Base-by-base conservation (phyloP, 23 tunicate genomes). In the Trididemnum clinides region DNA sequence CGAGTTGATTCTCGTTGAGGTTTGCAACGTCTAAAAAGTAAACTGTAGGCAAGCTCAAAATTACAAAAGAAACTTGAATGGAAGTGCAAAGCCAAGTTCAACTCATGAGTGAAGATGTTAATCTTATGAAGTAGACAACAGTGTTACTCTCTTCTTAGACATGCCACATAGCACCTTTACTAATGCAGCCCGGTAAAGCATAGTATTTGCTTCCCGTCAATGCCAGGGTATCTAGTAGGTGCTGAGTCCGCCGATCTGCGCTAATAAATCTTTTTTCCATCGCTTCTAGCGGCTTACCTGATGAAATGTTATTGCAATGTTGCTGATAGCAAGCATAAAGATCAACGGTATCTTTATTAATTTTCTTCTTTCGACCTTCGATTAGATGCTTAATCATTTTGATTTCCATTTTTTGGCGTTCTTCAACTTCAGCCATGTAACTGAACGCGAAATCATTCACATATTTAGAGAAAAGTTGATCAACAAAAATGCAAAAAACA, bases 291-390 rank as follows among this genome's bases (percentile, higher is more conserved):
- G 3, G 21, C 75, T 4, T 66, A 66, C 75, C 75, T 66, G n/a
- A n/a, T n/a, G n/a, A n/a, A n/a, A n/a, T n/a, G n/a, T n/a, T n/a
- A n/a, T 30, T 15, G 37, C n/a, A 37, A 66, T 66, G 30, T 66
- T 69, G 59, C 49, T 70, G 15, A 37, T 44, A 83, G 33, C 59
- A 70, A 1, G 87, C 50, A 1, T 50, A 79, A 21, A 83, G 32
- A 69, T 83, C 87, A 6, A 32, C n/a, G 0, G 66, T 29, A 6
- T 22, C 1, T 18, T 49, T 39, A 4, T 66, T 37, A 2, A 4
- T 2, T 10, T 6, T 5, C 2, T 30, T 32, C n/a, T n/a, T 66
- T 31, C 75, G 36, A 10, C 31, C 75, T 31, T 31, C 37, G 7
- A 66, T 66, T 31, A 66, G 6, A 6, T 66, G 12, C 37, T 66